A percentile compares a stretch with the other conserved stretches of the same genome.
These are phyloP conservation scores for Stichodactyla helianthus DNA, from an alignment of 64 coral and sea anemone genomes.

Conservation along the genomic window DNA sequence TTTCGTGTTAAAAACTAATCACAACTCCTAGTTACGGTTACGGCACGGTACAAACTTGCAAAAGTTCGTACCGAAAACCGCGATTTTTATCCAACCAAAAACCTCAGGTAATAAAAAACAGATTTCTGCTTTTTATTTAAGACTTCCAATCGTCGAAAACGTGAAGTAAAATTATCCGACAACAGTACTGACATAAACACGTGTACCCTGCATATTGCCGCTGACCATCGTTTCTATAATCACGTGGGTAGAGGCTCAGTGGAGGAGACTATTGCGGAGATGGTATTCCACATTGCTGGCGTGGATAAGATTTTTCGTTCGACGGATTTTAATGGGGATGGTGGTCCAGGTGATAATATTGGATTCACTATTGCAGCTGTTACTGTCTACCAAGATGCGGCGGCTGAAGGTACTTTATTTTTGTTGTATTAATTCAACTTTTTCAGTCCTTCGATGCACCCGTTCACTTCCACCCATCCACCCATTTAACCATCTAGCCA, in stretches of 20 bases:
- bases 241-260: constrained; percentile 49
- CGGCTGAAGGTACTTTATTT: constrained; percentile 52
- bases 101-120: no score
- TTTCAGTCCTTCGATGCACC: background rate
- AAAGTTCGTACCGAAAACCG: no score
- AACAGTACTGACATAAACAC: constrained; percentile 21
- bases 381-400: constrained; percentile 57
- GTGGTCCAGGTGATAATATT: constrained; percentile 73
- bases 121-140: background rate
- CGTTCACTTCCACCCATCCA: no score
- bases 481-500: no score
- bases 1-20: no score
- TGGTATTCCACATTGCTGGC: constrained; percentile 73
- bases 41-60: no score
- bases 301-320: constrained; percentile 75
- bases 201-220: constrained; percentile 72
- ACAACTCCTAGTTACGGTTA: no score
- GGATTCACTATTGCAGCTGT: constrained; percentile 69
- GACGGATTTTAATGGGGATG: constrained; percentile 86
- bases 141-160: background rate
- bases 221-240: constrained; percentile 76
- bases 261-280: constrained; percentile 52
- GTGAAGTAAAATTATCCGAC: background rate
- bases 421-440: background rate
- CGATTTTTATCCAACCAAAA: background rate